These are phyloP conservation scores for Drosophila chauvacae DNA, from an alignment of 1,140 invertebrate species.

Conservation along the genomic window DNA sequence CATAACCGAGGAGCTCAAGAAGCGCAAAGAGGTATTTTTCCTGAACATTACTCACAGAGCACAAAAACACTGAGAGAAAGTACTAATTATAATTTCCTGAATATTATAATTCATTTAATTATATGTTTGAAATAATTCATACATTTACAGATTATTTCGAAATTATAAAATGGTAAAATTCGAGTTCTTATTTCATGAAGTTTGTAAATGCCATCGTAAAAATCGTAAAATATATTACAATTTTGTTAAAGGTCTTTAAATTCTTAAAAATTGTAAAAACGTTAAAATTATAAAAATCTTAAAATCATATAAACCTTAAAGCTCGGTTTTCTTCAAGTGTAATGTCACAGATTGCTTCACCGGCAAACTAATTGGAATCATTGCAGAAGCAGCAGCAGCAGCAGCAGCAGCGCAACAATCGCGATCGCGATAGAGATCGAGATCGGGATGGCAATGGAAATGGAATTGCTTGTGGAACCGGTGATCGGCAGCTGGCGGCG, in stretches of 20 bases:
- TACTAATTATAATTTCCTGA: neutral
- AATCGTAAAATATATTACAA: too few species aligned
- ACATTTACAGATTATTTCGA: too few species aligned
- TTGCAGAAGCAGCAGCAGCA: conserved; percentile 45
- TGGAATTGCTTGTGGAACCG: conserved; percentile 15
- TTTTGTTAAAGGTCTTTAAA: too few species aligned
- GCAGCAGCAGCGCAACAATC: conserved; percentile 41
- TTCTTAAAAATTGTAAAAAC: too few species aligned
- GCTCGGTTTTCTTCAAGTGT: neutral
- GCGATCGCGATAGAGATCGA: conserved; percentile 40
- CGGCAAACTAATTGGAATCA: conserved; percentile 30
- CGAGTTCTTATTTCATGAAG: too few species aligned
- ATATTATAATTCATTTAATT: neutral
- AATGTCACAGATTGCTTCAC: conserved; percentile 14
- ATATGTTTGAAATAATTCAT: too few species aligned
- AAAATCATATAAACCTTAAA: too few species aligned
- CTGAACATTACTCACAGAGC: neutral
- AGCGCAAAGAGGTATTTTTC: conserved; percentile 86
- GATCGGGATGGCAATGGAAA: conserved; percentile 25
- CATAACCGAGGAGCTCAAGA: conserved; percentile 87
- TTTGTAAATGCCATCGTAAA: too few species aligned
- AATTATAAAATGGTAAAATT: too few species aligned
- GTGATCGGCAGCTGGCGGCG: conserved; percentile 27
- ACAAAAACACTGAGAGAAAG: neutral
- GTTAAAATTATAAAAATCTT: too few species aligned